These are phyloP conservation scores for Oxyscelio sp. DNA, from an alignment of 2,888 invertebrate species.

Conservation along the genomic window DNA sequence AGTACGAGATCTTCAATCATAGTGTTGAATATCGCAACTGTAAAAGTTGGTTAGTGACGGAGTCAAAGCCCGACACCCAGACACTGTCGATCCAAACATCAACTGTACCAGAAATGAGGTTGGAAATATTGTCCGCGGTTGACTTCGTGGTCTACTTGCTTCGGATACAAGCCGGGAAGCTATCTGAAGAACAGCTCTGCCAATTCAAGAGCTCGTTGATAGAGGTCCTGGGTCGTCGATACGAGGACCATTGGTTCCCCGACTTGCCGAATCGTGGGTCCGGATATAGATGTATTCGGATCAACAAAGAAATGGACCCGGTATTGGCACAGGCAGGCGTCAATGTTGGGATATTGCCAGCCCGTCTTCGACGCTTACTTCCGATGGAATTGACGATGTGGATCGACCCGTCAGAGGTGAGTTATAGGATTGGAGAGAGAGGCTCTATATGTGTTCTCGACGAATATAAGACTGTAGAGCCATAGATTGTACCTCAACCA, in stretches of 20 bases:
- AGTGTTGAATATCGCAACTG: too few species aligned
- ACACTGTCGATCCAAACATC: too few species aligned
- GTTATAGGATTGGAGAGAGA: too few species aligned
- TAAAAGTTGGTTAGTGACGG: too few species aligned
- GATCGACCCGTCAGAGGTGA: too few species aligned
- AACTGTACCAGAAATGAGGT: too few species aligned
- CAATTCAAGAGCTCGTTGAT: conserved; percentile 89
- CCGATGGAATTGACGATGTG: conserved; percentile 93
- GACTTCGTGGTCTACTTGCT: conserved; percentile 89
- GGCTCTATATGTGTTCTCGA: too few species aligned
- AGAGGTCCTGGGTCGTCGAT: conserved; percentile 89
- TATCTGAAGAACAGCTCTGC: conserved; percentile 88
- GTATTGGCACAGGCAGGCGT: conserved; percentile 91
- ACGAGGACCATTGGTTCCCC: conserved; percentile 93
- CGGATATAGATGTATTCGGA: conserved; percentile 92
- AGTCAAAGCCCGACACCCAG: too few species aligned
- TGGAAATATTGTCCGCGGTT: conserved; percentile 89
- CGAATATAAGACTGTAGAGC: too few species aligned
- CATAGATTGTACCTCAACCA: too few species aligned
- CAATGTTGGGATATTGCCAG: conserved; percentile 90
- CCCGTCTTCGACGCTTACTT: conserved; percentile 90
- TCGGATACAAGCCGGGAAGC: conserved; percentile 87
- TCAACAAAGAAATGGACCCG: conserved; percentile 92
- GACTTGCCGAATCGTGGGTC: conserved; percentile 92
- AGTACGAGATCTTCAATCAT: too few species aligned